Base-by-base conservation (phyloP, 2,113 vertebrate genomes). In the Phalacrocorax aristotelis region DNA sequence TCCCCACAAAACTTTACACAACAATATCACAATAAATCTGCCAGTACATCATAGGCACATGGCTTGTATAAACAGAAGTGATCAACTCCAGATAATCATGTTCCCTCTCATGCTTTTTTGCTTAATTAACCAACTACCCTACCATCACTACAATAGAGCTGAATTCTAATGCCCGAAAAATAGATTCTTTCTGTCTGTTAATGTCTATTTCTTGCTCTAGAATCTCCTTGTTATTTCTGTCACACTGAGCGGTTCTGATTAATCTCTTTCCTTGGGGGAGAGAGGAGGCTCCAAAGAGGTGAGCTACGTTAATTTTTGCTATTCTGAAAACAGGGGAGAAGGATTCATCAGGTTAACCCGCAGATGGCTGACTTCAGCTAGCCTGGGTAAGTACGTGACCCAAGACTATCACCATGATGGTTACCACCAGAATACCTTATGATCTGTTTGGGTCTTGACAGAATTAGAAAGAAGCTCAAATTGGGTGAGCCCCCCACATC, bases 91-190 rank as follows among this genome's bases (percentile, higher is more conserved):
- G 86, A 96, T 72, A 90, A 91, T 95, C 88, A 40, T 36, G 76
- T 80, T 93, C 81, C 54, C 60, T 83, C 90, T 93, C 58, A 25
- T 70, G 90, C 71, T 86, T 95, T 96, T 97, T 95, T 96, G 92
- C 96, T 91, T 96, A 97, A 97, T 97, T 97, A 97, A 91, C 81
- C 91, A 96, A 89, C 92, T 91, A 96, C 96, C 75, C 94, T 95
- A 95, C 78, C 93, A 95, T 90, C 86, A 78, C 92, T 91, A 71
- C 96, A 96, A 96, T 23, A 95, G 69, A 93, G 54, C 72, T 93
- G 92, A 93, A 94, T 93, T 89, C 81, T 83, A 97, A 97, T 83
- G 83, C 51, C 16, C 6, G 25, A 89, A 88, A 89, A 91, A 89
- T 75, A 87, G 75, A 90, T 94, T 91, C 62, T 55, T 87, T 87